Base-by-base conservation (phyloP, 2,797 vertebrate species). In the Delichon dasypus region DNA sequence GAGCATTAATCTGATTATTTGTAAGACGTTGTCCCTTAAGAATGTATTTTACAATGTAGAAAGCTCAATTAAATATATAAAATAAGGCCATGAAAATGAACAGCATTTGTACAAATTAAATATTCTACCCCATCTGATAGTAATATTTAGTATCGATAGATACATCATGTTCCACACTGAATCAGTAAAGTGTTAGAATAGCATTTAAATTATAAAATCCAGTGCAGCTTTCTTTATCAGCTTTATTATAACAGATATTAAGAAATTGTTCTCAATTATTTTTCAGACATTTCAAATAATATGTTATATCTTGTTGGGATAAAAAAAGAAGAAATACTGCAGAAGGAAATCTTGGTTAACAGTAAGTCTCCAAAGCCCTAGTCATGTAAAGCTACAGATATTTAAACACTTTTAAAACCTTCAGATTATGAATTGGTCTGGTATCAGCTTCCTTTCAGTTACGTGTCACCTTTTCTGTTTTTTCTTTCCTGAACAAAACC, bases 1-100 rank as follows among this genome's bases (percentile, higher is more conserved):
- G 61, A 80, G 34, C 54, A 74, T 80, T 95, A 92, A 90, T 90
- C 50, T 90, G 78, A 90, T 85, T 58, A 90, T 67, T 89, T 72
- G 38, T 57, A 71, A 92, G 36, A 77, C 2, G 0, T 51, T 92
- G 45, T 74, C 77, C 68, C 61, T 89, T 78, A 80, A 89, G 74
- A 83, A 77, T 55, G 50, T 68, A 58, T 93, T 92, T 90, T 89
- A 54, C 45, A 62, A 7, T 54, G 21, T 68, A 71, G 61, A 93
- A 82, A 85, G 13, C 40, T 90, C 34, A 77, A 54, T 71, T 64
- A 66, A 93, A 86, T 75, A 13, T 64, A 22, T 77, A 58, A 84
- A 93, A 65, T 70, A 80, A 93, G 86, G 10, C 76, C 55, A 30
- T 67, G 81, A 50, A 94, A 74, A 64, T 71, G 38, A 72, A 38